Base-by-base conservation (phyloP, 2,888 invertebrate genomes). In the Standfussiana lucernea region DNA sequence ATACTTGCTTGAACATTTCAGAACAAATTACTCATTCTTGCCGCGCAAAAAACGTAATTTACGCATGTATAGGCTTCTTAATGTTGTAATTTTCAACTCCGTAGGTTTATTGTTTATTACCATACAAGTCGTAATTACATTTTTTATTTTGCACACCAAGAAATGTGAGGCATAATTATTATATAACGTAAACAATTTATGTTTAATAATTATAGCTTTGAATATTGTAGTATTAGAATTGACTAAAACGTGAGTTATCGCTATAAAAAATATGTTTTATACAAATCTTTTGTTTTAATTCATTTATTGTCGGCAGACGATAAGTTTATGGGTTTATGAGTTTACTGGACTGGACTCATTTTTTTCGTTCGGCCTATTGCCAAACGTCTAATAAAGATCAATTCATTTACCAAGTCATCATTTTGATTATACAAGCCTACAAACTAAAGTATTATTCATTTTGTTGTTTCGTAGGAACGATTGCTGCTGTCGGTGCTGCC, bases 401-500 rank as follows among this genome's bases (percentile, higher is more conserved):
- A 74, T 71, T 77, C 18, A 75, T 69, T 75, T 18, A 62, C 32
- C 56, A 37, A 53, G n/a, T 68, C 45, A 59, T 72, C n/a, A 68
- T 85, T 53, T 75, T 72, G 64, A 71, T 75, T 62, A 56, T 37
- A 53, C 59, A 35, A 66, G 7, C 59, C 13, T 53, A 32, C 15
- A 56, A 62, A 77, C 47, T 53, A 65, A 2, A 45, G 3, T 37
- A 32, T 75, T 65, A 75, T 59, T 72, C 24, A 72, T 83, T 10
- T 56, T 71, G 0, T 76, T 81, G 35, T 84, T 76, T 61, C 78
- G 77, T 96, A 98, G 98, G 99, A 99, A 95, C 97, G 99, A 87
- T 96, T 99, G 89, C 96, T 99, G 91, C 96, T 99, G 86, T 99
- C 98, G 62, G 99, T 99, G 86, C 97, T 99, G 91, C 99, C 99